These are phyloP conservation scores for Rhinopomastus cyanomelas DNA, from an alignment of 2,113 vertebrate species.

Conservation along the genomic window DNA sequence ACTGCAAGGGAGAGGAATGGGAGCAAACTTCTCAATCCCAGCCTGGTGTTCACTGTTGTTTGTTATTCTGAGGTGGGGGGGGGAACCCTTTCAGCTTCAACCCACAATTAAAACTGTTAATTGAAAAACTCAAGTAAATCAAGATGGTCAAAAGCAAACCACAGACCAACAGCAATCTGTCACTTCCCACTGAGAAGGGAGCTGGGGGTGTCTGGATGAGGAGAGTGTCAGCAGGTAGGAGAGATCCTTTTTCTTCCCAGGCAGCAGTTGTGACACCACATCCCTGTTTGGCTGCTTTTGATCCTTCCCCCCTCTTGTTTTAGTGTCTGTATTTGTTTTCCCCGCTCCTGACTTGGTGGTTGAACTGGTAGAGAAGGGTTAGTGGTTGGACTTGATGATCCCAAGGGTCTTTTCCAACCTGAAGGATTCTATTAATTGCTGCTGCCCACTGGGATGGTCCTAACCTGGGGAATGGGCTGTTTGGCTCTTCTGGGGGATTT, in stretches of 20 bases:
- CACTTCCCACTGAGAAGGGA: not conserved
- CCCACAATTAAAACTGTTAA: not conserved
- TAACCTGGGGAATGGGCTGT: not conserved
- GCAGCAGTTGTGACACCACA: not conserved
- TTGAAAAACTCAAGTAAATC: not conserved
- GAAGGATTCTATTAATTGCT: not conserved
- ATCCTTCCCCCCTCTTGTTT: not conserved
- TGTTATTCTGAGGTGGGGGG: not conserved
- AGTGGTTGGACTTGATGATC: no score
- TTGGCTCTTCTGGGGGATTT: not conserved
- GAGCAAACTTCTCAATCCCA: rapidly evolving
- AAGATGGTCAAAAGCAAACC: not conserved
- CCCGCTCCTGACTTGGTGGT: not conserved
- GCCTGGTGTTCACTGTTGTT: not conserved
- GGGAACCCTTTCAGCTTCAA: not conserved
- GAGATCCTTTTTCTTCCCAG: not conserved
- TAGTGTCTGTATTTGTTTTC: not conserved
- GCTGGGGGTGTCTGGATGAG: not conserved
- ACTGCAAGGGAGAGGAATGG: not conserved
- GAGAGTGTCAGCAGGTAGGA: not conserved
- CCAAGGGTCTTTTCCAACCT: no score
- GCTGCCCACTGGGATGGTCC: not conserved
- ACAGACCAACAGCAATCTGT: not conserved
- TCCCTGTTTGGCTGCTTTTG: not conserved
- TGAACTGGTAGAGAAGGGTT: no score